Conservation (phyloP, 1,140 invertebrate genomes). For the Centruroides sculpturatus region DNA sequence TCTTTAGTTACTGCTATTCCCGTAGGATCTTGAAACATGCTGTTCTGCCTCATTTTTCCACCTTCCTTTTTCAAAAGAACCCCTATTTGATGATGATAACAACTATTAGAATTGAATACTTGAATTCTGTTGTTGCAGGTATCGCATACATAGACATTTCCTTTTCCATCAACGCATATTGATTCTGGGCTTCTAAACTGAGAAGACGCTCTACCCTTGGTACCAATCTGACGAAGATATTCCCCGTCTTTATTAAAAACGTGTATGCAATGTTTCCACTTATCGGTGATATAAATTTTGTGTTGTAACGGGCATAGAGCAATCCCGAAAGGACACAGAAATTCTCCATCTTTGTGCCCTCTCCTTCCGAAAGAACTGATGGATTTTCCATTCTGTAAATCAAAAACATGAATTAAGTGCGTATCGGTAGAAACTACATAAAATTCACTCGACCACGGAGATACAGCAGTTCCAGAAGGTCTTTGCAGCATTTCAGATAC, state of each 20-base stretch:
- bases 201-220: conserved; percentile 42
- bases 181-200: conserved; percentile 55
- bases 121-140: conserved; percentile 89
- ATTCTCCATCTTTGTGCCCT: conserved; percentile 36
- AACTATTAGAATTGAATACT: conserved; percentile 86
- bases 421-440: conserved; percentile 40
- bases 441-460: conserved; percentile 38
- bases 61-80: conserved; percentile 17
- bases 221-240: conserved; percentile 43
- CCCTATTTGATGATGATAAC: conserved; percentile 38
- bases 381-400: too few relatives aligned
- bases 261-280: conserved; percentile 59
- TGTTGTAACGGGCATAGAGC: conserved; percentile 42
- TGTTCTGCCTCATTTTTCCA: conserved; percentile 11
- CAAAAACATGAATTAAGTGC: too few relatives aligned
- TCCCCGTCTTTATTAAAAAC: conserved; percentile 47
- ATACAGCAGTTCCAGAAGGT: conserved; percentile 40
- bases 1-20: conserved; percentile 43
- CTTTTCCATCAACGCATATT: conserved; percentile 42
- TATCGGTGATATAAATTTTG: conserved; percentile 49
- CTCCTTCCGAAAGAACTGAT: conserved; percentile 28
- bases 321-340: conserved; percentile 48
- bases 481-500: conserved; percentile 25
- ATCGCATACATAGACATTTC: conserved; percentile 68
- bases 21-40: conserved; percentile 49